phyloP scores from a whole-genome alignment of 2,888 invertebrate genomes.

The Phengaris alcon region DNA sequence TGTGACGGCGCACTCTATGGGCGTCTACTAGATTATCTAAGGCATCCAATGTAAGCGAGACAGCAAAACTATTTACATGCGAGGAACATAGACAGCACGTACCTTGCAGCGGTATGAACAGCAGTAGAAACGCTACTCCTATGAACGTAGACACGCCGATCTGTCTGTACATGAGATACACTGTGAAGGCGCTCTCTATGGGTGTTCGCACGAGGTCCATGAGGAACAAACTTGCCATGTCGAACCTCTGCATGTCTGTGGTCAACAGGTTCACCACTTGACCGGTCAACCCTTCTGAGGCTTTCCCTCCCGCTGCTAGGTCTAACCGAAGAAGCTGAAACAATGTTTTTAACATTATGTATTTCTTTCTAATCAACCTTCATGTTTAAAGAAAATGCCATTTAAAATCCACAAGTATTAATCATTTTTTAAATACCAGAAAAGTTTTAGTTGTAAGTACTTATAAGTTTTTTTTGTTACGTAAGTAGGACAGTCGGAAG shows the following conservation, averaged over 20 bases:
- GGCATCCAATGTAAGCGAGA: neutral
- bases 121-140: constrained; percentile 79
- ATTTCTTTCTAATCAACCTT: too few species aligned
- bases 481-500: too few species aligned
- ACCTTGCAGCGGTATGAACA: constrained; percentile 66
- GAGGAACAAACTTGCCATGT: constrained; percentile 87
- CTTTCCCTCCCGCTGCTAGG: constrained; percentile 78
- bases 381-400: too few species aligned
- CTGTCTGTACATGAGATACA: constrained; percentile 84
- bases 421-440: too few species aligned
- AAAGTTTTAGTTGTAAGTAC: too few species aligned
- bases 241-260: constrained; percentile 93
- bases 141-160: constrained; percentile 79
- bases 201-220: constrained; percentile 92
- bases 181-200: constrained; percentile 86
- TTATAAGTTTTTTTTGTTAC: too few species aligned
- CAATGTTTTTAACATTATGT: neutral
- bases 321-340: constrained; percentile 85
- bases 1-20: constrained; percentile 72
- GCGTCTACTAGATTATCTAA: neutral
- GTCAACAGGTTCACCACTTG: constrained; percentile 88
- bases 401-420: too few species aligned
- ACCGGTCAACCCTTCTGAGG: constrained; percentile 82
- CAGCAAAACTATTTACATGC: neutral
- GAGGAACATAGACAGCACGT: constrained; percentile 15